Percentiles rank a stretch among this genome's conserved stretches.
These are phyloP conservation scores for Diglossa brunneiventris DNA, from an alignment of 2,113 vertebrate species.

Conservation along the genomic window DNA sequence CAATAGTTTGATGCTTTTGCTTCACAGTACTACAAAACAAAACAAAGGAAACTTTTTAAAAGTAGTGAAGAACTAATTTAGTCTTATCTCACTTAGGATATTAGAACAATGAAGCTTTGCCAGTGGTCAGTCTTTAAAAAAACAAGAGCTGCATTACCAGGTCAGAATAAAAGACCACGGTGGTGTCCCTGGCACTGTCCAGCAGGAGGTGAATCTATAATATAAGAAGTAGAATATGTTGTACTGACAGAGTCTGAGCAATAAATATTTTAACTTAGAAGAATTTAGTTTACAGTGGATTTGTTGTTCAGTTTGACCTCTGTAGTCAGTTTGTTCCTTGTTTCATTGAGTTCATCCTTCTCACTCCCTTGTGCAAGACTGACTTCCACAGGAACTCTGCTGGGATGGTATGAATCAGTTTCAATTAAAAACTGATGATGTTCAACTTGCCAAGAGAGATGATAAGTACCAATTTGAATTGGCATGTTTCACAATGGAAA, in stretches of 20 bases:
- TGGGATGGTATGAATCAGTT: not conserved
- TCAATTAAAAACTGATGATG: conserved; percentile 48
- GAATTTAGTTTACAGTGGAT: not conserved
- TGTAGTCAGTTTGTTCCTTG: not conserved
- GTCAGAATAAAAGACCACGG: not conserved
- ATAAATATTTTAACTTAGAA: not conserved
- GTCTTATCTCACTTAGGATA: not conserved
- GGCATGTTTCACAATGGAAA: not conserved
- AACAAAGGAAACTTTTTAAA: conserved; percentile 31
- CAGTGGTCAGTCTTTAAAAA: not conserved
- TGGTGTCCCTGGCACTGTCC: not conserved
- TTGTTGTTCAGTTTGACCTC: conserved; percentile 24
- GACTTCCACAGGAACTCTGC: not conserved
- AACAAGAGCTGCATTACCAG: not conserved
- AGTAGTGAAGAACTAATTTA: conserved; percentile 35
- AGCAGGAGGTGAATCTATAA: not conserved
- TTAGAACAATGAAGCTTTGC: not conserved
- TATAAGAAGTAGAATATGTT: not conserved
- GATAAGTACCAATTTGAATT: not conserved
- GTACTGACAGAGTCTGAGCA: not conserved
- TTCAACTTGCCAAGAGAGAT: not conserved
- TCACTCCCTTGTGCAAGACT: not conserved
- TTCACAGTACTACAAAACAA: conserved; percentile 37
- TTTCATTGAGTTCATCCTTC: not conserved
- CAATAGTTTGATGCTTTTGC: conserved; percentile 28